Evolutionary conservation across 2,888 invertebrate species (phyloP).

Genomic region (Chrysodeixis includens): DNA sequence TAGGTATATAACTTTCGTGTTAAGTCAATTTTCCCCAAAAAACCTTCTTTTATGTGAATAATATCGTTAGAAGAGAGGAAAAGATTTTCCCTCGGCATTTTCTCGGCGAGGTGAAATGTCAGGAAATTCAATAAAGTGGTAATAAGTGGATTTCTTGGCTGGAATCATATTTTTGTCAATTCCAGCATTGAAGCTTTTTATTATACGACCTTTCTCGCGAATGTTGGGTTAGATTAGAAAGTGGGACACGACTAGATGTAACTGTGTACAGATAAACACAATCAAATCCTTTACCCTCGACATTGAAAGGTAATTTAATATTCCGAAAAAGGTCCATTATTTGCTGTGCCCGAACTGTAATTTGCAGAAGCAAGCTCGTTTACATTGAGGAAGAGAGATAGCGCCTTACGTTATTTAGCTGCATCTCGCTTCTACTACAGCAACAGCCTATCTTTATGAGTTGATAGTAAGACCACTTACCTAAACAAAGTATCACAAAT

Average conservation of each 20-base stretch:
- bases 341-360: background rate
- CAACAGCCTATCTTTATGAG: too few relatives aligned
- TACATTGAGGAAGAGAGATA: too few relatives aligned
- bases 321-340: slow-evolving; percentile 22
- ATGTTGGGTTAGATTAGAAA: slow-evolving; percentile 30
- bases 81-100: slow-evolving; percentile 69
- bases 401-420: too few relatives aligned
- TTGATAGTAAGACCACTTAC: too few relatives aligned
- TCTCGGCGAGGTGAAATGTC: slow-evolving; percentile 73
- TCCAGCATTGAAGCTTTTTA: slow-evolving; percentile 69
- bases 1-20: slow-evolving; percentile 50
- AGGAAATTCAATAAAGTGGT: slow-evolving; percentile 82
- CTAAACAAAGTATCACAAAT: slow-evolving; percentile 20
- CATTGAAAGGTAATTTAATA: slow-evolving; percentile 24
- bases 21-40: slow-evolving; percentile 57
- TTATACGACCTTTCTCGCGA: slow-evolving; percentile 58
- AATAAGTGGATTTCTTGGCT: slow-evolving; percentile 78
- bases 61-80: slow-evolving; percentile 66
- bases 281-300: slow-evolving; percentile 14
- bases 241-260: slow-evolving; percentile 11
- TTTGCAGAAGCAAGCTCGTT: too few relatives aligned
- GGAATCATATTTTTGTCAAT: slow-evolving; percentile 76
- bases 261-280: slow-evolving; percentile 15
- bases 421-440: too few relatives aligned
- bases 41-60: slow-evolving; percentile 67